A percentile compares a stretch with the other conserved stretches of the same genome.
Evolutionary conservation across 2,888 invertebrate genomes (phyloP).

Genomic region (Pachycephus smyrnensis): DNA sequence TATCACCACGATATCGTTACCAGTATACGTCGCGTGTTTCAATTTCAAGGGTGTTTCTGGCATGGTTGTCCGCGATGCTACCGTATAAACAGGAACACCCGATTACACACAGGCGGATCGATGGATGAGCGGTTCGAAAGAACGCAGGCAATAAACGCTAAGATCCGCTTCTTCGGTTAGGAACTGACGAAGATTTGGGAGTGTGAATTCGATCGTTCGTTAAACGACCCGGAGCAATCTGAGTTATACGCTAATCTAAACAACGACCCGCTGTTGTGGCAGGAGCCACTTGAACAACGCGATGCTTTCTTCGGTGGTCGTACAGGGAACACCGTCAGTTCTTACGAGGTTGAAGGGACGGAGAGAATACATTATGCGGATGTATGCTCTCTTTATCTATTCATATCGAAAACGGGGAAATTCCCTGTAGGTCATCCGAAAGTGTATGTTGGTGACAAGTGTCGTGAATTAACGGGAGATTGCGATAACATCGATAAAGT

Average conservation of each 20-base stretch:
- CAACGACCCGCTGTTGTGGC: too few species aligned
- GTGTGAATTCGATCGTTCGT: slow-evolving; percentile 18
- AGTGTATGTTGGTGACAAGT: slow-evolving; percentile 24
- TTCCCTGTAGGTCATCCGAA: neutral
- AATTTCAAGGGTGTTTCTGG: slow-evolving; percentile 32
- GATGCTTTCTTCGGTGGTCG: too few species aligned
- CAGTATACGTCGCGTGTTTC: slow-evolving; percentile 18
- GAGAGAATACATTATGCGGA: too few species aligned
- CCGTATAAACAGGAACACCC: slow-evolving; percentile 8
- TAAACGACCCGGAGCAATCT: neutral
- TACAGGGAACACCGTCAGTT: too few species aligned
- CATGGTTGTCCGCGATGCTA: slow-evolving; percentile 25
- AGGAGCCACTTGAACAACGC: too few species aligned
- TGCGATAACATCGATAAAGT: slow-evolving; percentile 14
- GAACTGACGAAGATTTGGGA: slow-evolving; percentile 26
- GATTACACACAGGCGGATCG: slow-evolving; percentile 12
- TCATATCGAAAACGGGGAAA: too few species aligned
- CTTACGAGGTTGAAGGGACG: too few species aligned
- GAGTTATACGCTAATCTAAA: neutral
- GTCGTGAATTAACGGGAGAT: slow-evolving; percentile 18
- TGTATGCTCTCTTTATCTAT: too few species aligned
- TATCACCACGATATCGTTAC: slow-evolving; percentile 14
- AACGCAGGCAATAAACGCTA: slow-evolving; percentile 8
- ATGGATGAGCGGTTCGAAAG: slow-evolving; percentile 18
- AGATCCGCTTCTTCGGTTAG: slow-evolving; percentile 6